These are phyloP conservation scores for Latheticus oryzae DNA, from an alignment of 2,888 invertebrate genomes.

Conservation along the genomic window DNA sequence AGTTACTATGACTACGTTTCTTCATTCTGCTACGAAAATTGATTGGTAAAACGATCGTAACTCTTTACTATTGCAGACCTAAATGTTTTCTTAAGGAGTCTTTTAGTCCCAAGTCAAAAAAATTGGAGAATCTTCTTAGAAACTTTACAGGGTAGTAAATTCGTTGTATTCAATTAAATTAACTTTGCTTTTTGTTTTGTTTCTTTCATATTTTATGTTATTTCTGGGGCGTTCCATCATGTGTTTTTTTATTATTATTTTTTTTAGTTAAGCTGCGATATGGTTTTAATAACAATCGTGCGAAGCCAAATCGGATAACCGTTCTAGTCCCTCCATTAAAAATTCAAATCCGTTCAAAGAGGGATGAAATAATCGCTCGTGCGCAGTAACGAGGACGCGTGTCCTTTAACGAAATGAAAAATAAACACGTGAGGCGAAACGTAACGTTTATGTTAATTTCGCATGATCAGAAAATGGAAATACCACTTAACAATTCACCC, in stretches of 20 bases:
- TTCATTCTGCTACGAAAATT: constrained; percentile 43
- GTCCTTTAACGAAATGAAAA: constrained; percentile 45
- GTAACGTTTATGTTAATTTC: constrained; percentile 58
- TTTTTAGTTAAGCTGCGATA: neutral
- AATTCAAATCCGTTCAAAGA: constrained; percentile 22
- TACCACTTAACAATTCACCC: constrained; percentile 54
- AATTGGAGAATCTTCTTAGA: no score
- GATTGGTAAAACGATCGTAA: constrained; percentile 25
- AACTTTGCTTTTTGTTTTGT: no score
- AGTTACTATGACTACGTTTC: constrained; percentile 59
- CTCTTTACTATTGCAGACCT: no score
- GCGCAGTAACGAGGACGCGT: constrained; percentile 56
- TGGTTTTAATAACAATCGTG: neutral
- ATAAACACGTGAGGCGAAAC: constrained; percentile 48
- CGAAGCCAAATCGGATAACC: constrained; percentile 7
- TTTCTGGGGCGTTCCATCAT: no score
- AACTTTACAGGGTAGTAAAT: no score
- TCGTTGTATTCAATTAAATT: no score
- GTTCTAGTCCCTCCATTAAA: constrained; percentile 15
- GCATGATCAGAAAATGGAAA: constrained; percentile 52
- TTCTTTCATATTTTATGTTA: no score
- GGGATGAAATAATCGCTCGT: constrained; percentile 50
- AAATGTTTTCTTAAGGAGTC: no score
- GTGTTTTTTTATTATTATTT: no score
- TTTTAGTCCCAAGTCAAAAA: no score